Percentiles rank a stretch among this genome's conserved stretches.
phyloP scores from a whole-genome alignment of 2,113 vertebrate species.

The Passer domesticus region DNA sequence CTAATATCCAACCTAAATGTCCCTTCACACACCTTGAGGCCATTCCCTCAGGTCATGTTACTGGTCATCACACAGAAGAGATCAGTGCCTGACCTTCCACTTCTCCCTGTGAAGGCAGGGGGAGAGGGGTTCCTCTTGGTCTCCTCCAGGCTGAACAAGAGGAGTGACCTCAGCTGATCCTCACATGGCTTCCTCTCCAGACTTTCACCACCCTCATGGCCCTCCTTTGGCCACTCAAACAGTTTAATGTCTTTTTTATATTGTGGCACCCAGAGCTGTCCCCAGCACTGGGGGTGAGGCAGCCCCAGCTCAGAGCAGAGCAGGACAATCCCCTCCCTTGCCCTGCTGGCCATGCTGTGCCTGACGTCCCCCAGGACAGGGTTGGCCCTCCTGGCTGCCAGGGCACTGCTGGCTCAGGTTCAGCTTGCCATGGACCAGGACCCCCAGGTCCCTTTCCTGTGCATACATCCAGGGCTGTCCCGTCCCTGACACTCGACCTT shows the following conservation, averaged over 20 bases:
- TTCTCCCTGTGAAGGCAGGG: fast-evolving
- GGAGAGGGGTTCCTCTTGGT: background rate
- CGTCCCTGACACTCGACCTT: no score
- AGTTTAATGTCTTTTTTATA: background rate
- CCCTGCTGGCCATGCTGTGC: fast-evolving
- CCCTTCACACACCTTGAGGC: background rate
- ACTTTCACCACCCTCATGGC: background rate
- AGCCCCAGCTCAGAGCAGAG: fast-evolving
- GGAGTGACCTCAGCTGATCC: background rate
- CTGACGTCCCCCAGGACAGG: background rate
- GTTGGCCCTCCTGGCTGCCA: background rate
- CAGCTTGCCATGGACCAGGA: background rate
- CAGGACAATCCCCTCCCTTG: background rate
- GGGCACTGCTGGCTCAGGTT: background rate
- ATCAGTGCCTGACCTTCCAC: background rate
- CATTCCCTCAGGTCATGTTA: background rate
- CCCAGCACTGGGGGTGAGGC: fast-evolving
- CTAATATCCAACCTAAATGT: background rate
- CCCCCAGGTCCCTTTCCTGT: background rate
- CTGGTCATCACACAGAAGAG: background rate
- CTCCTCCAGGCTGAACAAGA: background rate
- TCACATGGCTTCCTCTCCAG: background rate
- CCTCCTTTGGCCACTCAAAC: background rate
- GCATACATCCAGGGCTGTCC: background rate
- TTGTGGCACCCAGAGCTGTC: background rate